A percentile compares a stretch with the other conserved stretches of the same genome.
Evolutionary conservation across 2,888 invertebrate species (phyloP).

Genomic region (Oxycera nigricornis): DNA sequence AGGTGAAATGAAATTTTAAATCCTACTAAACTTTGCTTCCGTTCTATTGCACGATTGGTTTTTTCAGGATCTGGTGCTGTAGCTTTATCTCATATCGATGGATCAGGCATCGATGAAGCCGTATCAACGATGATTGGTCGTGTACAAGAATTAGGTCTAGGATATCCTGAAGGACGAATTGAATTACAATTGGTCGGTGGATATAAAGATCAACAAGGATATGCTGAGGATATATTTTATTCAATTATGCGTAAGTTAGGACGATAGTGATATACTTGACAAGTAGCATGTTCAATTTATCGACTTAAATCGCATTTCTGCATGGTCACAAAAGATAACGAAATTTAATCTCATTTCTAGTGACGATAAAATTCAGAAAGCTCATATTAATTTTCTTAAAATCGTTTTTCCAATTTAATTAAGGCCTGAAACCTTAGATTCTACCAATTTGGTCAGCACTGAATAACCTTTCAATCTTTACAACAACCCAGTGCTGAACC

Average conservation of each 20-base stretch:
- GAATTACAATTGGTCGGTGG: conserved; percentile 92
- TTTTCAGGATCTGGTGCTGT: conserved; percentile 79
- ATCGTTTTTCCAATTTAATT: no score
- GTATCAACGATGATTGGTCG: conserved; percentile 81
- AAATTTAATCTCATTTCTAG: no score
- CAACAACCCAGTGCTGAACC: not conserved
- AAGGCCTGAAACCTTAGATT: no score
- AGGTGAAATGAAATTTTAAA: no score
- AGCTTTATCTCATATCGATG: conserved; percentile 83
- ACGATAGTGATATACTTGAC: no score
- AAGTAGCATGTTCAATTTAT: no score
- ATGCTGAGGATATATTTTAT: conserved; percentile 88
- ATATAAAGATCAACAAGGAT: conserved; percentile 84
- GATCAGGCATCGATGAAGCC: conserved; percentile 84
- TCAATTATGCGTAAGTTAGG: conserved; percentile 85
- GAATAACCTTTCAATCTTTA: not conserved
- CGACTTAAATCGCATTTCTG: no score
- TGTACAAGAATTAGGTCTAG: conserved; percentile 85
- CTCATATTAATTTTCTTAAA: no score
- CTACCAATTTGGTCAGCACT: no score
- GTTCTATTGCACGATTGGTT: not conserved
- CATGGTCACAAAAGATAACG: no score
- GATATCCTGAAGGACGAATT: conserved; percentile 86
- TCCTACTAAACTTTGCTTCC: no score
- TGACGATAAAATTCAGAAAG: not conserved